Conservation (phyloP, 2,797 vertebrate genomes). For the Stomatorhinus walkeri region DNA sequence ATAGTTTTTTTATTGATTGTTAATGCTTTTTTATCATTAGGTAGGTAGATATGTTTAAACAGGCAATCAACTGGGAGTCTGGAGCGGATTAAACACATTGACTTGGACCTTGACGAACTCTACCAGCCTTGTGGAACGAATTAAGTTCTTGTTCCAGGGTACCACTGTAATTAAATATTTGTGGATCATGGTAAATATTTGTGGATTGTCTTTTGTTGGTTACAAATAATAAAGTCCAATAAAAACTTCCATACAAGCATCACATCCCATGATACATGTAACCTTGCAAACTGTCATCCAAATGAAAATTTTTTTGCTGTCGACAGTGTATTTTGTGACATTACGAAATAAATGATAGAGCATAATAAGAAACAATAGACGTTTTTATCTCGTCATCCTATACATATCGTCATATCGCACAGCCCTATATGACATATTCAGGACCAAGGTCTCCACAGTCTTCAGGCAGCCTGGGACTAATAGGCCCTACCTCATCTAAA, state of each 20-base stretch:
- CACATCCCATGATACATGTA: not conserved
- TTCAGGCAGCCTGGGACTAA: not conserved
- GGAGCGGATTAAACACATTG: not conserved
- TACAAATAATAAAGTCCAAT: not conserved
- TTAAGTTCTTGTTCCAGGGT: not conserved
- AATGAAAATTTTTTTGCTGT: not conserved
- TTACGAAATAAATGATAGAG: not conserved
- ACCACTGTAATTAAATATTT: not conserved
- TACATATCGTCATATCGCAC: not conserved
- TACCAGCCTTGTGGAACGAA: not conserved
- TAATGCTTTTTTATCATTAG: not conserved
- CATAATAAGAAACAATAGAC: not conserved
- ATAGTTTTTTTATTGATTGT: not conserved
- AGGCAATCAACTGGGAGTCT: not conserved
- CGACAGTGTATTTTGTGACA: not conserved
- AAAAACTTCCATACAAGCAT: not conserved
- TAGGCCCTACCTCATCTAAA: not conserved
- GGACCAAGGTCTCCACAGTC: not conserved
- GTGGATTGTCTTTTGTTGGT: not conserved
- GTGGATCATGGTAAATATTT: not conserved
- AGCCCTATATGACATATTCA: not conserved
- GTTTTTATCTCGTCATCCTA: not conserved
- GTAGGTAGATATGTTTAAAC: not conserved
- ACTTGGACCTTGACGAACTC: not conserved
- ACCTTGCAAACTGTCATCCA: not conserved